phyloP scores from a whole-genome alignment of 2,888 invertebrate species.

The Notocelia uddmanniana region DNA sequence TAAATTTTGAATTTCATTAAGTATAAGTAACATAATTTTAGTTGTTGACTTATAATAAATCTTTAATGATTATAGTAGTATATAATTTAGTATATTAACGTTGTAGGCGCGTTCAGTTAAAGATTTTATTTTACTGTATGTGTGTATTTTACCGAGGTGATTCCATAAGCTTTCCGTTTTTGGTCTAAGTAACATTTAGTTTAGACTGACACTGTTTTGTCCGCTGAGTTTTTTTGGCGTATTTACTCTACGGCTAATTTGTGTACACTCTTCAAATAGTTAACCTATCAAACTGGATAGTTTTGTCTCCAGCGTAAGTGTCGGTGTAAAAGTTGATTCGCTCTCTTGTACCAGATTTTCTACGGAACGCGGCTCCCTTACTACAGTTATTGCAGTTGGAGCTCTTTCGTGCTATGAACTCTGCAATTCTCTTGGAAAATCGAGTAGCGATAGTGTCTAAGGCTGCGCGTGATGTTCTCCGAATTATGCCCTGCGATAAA shows the following conservation, averaged over 20 bases:
- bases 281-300: not conserved
- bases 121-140: no score
- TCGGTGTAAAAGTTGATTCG: not conserved
- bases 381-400: conserved; percentile 5
- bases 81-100: no score
- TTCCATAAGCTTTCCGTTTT: not conserved
- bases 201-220: not conserved
- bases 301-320: not conserved
- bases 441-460: conserved; percentile 65
- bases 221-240: not conserved
- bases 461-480: conserved; percentile 72
- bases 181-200: not conserved
- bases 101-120: no score
- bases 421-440: conserved; percentile 63
- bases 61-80: no score
- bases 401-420: conserved; percentile 40
- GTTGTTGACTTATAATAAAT: no score
- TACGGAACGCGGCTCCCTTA: not conserved
- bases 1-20: no score
- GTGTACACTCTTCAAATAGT: not conserved
- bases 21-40: no score
- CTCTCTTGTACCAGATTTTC: not conserved
- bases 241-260: not conserved
- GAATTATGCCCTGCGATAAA: conserved; percentile 76
- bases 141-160: no score